These are phyloP conservation scores for Hycleus phaleratus DNA, from an alignment of 1,140 invertebrate genomes.

Conservation along the genomic window DNA sequence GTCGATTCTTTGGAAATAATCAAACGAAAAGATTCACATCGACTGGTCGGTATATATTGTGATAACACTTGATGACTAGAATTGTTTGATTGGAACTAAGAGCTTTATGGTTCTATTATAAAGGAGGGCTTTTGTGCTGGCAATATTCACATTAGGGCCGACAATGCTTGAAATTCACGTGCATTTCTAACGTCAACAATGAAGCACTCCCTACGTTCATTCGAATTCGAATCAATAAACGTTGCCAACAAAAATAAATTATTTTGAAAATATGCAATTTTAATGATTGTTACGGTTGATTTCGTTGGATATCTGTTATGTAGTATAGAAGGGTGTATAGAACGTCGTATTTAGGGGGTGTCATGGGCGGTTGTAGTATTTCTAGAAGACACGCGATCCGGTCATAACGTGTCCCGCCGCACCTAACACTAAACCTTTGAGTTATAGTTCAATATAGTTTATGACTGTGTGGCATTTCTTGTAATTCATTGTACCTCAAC, in stretches of 20 bases:
- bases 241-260: too few relatives aligned
- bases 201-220: background rate
- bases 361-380: conserved; percentile 3
- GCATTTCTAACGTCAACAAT: conserved; percentile 23
- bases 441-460: conserved; percentile 19
- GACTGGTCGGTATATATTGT: background rate
- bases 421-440: conserved; percentile 15
- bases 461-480: conserved; percentile 13
- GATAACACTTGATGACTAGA: conserved; percentile 22
- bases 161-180: conserved; percentile 14
- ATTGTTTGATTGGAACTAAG: conserved; percentile 20
- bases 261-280: too few relatives aligned
- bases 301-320: too few relatives aligned
- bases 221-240: too few relatives aligned
- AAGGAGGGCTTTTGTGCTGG: conserved; percentile 25
- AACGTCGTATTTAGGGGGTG: conserved; percentile 1
- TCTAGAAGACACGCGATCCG: conserved; percentile 7
- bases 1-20: conserved; percentile 12
- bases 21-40: conserved; percentile 9
- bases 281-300: too few relatives aligned
- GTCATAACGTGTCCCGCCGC: conserved; percentile 15
- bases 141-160: conserved; percentile 29
- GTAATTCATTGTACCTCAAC: conserved; percentile 8
- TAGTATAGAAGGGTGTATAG: conserved; percentile 1
- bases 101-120: conserved; percentile 27